A percentile compares a stretch with the other conserved stretches of the same genome.
Evolutionary conservation across 2,113 vertebrate species (phyloP).

Genomic region (Pelvicachromis taeniatus): DNA sequence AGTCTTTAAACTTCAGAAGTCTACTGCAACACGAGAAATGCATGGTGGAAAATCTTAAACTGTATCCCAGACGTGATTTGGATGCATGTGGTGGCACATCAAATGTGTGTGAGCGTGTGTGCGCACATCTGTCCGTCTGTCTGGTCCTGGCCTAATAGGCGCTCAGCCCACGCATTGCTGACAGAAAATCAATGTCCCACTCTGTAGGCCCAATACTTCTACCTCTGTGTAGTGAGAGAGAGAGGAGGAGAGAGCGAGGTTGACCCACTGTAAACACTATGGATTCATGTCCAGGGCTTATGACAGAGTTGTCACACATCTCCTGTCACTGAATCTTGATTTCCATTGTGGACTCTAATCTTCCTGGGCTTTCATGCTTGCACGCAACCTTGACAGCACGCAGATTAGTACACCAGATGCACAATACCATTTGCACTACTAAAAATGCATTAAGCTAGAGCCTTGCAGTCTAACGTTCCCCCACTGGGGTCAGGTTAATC

Average conservation of each 20-base stretch:
- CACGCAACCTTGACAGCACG: background rate
- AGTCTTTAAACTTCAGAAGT: background rate
- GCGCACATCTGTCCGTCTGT: constrained; percentile 35
- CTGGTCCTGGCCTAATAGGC: constrained; percentile 53
- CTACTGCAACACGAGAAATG: background rate
- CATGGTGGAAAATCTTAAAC: background rate
- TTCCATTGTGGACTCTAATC: constrained; percentile 48
- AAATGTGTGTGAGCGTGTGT: constrained; percentile 5
- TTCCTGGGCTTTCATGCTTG: background rate
- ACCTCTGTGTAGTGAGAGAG: constrained; percentile 23
- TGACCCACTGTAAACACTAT: constrained; percentile 43
- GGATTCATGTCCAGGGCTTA: constrained; percentile 37
- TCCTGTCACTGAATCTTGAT: constrained; percentile 38
- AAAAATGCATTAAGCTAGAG: constrained; percentile 13
- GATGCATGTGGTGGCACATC: constrained; percentile 25
- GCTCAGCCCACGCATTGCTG: constrained; percentile 54
- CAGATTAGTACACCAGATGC: constrained; percentile 32
- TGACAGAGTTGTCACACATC: constrained; percentile 49
- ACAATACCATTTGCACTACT: constrained; percentile 7
- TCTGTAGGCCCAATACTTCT: constrained; percentile 49
- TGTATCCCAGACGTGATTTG: constrained; percentile 1
- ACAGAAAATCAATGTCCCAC: constrained; percentile 65
- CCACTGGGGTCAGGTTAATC: constrained; percentile 22
- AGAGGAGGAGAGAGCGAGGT: background rate
- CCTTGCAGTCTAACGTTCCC: background rate